Evolutionary conservation across 1,140 invertebrate species (phyloP).

Genomic region (Uloborus diversus): DNA sequence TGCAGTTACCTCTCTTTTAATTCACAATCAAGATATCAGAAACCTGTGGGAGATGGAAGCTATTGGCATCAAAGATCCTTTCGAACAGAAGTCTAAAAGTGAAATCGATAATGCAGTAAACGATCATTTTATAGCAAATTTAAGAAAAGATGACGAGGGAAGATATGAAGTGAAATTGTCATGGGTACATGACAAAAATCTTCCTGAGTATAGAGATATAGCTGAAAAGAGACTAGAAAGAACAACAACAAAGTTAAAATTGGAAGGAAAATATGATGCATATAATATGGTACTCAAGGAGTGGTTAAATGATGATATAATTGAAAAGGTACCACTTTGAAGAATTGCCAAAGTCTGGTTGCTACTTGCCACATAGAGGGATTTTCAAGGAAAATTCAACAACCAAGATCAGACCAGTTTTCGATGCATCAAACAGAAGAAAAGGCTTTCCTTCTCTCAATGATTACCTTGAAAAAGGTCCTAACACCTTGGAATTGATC

Average conservation of each 20-base stretch:
- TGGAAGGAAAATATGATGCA: background rate
- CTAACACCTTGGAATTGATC: background rate
- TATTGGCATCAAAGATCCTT: constrained; percentile 4
- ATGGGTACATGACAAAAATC: constrained; percentile 4
- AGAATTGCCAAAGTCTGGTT: background rate
- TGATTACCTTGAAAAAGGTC: background rate
- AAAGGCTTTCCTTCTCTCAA: background rate
- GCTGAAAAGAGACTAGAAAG: background rate
- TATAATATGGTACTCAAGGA: constrained; percentile 35
- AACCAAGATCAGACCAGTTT: background rate
- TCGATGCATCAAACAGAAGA: background rate
- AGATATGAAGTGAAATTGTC: constrained; percentile 2
- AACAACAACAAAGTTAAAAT: background rate
- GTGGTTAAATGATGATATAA: constrained; percentile 38
- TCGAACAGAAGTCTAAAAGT: background rate
- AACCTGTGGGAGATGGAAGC: too few relatives aligned
- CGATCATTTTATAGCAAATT: constrained; percentile 1
- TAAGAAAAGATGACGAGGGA: constrained; percentile 13
- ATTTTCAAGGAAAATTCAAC: constrained; percentile 8
- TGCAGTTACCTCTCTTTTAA: background rate
- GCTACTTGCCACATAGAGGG: constrained; percentile 7
- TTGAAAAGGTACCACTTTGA: constrained; percentile 43
- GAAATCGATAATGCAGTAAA: constrained; percentile 5
- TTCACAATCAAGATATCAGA: constrained; percentile 12
- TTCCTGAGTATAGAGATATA: constrained; percentile 1